Conservation (phyloP, 2,888 invertebrate species). For the Drosophila yooni region DNA sequence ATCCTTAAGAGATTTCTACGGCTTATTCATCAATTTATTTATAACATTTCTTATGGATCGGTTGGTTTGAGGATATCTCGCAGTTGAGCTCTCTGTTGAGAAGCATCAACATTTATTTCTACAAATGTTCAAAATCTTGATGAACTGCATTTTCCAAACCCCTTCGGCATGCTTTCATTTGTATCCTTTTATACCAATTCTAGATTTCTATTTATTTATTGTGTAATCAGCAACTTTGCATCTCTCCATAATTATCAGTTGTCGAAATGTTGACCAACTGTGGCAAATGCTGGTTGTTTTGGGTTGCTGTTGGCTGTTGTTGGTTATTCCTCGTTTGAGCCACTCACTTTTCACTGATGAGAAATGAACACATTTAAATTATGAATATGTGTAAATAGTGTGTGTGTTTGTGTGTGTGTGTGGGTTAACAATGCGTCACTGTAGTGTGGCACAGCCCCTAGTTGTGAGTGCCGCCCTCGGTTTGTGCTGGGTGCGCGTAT, state of each 20-base stretch:
- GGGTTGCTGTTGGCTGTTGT: neutral
- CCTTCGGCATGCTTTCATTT: neutral
- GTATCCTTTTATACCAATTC: neutral
- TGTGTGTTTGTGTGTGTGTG: neutral
- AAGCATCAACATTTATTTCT: too few species aligned
- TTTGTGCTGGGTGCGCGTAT: constrained; percentile 18
- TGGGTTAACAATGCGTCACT: neutral
- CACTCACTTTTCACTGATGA: constrained; percentile 45
- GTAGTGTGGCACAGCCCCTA: neutral
- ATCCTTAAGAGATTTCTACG: too few species aligned
- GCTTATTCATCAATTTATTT: too few species aligned
- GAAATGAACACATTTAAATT: constrained; percentile 64
- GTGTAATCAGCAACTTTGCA: constrained; percentile 13
- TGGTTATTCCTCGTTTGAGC: neutral
- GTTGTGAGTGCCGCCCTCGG: neutral
- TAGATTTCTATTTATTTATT: constrained; percentile 1
- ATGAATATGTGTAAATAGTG: constrained; percentile 33
- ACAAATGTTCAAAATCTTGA: neutral
- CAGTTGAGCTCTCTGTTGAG: neutral
- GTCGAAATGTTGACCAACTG: constrained; percentile 29
- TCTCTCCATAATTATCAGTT: constrained; percentile 34
- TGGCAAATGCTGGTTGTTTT: constrained; percentile 29
- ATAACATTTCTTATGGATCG: too few species aligned
- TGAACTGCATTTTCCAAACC: neutral
- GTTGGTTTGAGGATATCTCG: neutral